A percentile compares a stretch with the other conserved stretches of the same genome.
Evolutionary conservation across 2,888 invertebrate genomes (phyloP).

Genomic region (Agrochola circellaris): DNA sequence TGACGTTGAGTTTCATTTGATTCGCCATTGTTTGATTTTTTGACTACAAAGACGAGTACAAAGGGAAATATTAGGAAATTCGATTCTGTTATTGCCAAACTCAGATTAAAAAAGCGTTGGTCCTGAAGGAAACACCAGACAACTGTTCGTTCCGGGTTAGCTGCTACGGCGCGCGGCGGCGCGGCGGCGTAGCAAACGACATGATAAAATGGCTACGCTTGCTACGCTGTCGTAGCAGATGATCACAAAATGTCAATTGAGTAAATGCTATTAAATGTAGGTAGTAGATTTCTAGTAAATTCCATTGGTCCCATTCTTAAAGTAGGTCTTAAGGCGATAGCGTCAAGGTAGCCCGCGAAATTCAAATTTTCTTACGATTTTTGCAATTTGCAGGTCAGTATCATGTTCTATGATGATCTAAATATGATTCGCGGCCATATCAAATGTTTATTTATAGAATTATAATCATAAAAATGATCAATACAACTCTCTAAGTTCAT

Average conservation of each 20-base stretch:
- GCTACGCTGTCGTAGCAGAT: constrained; percentile 8
- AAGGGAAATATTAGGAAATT: constrained; percentile 28
- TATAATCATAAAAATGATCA: too few species aligned
- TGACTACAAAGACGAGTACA: neutral
- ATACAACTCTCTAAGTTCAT: too few species aligned
- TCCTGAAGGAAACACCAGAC: neutral
- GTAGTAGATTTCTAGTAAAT: neutral
- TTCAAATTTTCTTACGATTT: too few species aligned
- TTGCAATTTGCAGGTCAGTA: too few species aligned
- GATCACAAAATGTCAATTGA: neutral
- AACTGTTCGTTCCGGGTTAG: neutral
- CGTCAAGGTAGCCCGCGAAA: too few species aligned
- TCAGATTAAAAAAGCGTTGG: neutral
- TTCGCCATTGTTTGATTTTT: constrained; percentile 32
- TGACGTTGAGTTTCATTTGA: constrained; percentile 15
- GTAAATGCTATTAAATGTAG: neutral
- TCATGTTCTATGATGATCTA: too few species aligned
- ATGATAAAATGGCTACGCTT: neutral
- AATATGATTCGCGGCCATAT: too few species aligned
- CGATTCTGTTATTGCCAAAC: neutral
- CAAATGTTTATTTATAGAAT: too few species aligned
- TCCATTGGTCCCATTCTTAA: neutral
- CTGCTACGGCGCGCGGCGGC: constrained; percentile 9
- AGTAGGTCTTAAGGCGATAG: too few species aligned
- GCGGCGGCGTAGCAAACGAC: neutral